phyloP scores from a whole-genome alignment of 1,140 invertebrate species.

The Meloidogyne chitwoodi region DNA sequence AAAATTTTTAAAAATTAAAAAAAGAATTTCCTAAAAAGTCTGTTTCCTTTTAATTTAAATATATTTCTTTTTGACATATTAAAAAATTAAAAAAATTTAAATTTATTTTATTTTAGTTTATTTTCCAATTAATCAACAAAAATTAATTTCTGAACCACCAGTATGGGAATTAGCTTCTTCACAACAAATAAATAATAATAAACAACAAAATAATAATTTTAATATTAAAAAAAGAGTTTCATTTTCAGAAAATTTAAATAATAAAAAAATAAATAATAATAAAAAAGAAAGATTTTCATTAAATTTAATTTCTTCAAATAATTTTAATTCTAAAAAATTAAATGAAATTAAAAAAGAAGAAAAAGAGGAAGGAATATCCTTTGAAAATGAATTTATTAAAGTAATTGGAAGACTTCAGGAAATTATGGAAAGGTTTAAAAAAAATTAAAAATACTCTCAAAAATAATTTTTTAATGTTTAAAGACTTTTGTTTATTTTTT shows the following conservation, averaged over 20 bases:
- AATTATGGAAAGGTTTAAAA: constrained; percentile 68
- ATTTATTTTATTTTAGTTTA: not conserved
- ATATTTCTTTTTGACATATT: no score
- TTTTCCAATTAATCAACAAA: not conserved
- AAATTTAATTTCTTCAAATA: not conserved
- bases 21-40: no score
- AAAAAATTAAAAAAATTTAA: not conserved
- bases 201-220: not conserved
- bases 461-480: no score
- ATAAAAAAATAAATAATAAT: not conserved
- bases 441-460: not conserved
- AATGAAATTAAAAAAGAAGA: not conserved
- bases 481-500: no score
- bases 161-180: not conserved
- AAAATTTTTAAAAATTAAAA: no score
- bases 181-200: not conserved
- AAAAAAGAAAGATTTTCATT: not conserved
- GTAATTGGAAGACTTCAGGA: constrained; percentile 70
- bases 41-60: no score
- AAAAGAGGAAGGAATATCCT: constrained; percentile 30
- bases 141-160: not conserved
- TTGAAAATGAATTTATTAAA: constrained; percentile 67
- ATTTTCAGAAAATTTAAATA: constrained; percentile 28
- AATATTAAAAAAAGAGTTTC: constrained; percentile 37
- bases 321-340: not conserved